Evolutionary conservation across 2,797 vertebrate species (phyloP).

Genomic region (Acanthopagrus latus): DNA sequence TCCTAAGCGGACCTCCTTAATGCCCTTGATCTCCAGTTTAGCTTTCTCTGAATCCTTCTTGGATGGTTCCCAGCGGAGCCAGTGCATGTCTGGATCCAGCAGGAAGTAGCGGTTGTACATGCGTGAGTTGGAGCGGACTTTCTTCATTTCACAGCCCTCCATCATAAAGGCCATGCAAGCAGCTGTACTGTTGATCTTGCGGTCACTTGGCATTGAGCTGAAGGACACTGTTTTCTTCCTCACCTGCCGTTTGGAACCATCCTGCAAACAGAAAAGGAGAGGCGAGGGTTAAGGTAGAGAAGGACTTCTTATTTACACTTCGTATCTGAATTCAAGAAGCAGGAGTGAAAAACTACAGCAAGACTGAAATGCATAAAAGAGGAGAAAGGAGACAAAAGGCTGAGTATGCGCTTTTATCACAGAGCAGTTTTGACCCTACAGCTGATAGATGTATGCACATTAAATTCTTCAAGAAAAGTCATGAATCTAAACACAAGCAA

Average conservation of each 20-base stretch:
- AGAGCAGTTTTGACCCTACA: constrained; percentile 9
- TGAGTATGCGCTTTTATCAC: constrained; percentile 12
- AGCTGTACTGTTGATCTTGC: constrained; percentile 94
- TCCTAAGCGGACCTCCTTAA: constrained; percentile 93
- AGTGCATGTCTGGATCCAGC: constrained; percentile 92
- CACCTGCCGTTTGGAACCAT: constrained; percentile 90
- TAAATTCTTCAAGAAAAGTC: constrained; percentile 8
- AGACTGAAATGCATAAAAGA: constrained; percentile 4
- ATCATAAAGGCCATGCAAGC: constrained; percentile 96
- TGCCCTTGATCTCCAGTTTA: constrained; percentile 93
- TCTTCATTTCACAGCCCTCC: constrained; percentile 96
- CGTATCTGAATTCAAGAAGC: constrained; percentile 24
- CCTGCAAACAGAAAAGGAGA: constrained; percentile 80
- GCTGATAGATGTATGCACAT: constrained; percentile 5
- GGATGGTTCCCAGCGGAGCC: constrained; percentile 93
- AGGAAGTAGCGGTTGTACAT: constrained; percentile 96
- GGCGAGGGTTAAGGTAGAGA: constrained; percentile 30
- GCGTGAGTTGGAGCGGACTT: constrained; percentile 94
- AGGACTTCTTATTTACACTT: constrained; percentile 42
- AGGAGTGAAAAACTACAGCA: neutral
- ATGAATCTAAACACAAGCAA: constrained; percentile 33
- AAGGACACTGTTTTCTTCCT: constrained; percentile 95
- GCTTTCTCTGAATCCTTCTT: constrained; percentile 96
- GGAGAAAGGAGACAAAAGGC: constrained; percentile 10
- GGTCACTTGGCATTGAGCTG: constrained; percentile 93